Evolutionary conservation across 2,888 invertebrate genomes (phyloP).

Genomic region (Ctena decussata): DNA sequence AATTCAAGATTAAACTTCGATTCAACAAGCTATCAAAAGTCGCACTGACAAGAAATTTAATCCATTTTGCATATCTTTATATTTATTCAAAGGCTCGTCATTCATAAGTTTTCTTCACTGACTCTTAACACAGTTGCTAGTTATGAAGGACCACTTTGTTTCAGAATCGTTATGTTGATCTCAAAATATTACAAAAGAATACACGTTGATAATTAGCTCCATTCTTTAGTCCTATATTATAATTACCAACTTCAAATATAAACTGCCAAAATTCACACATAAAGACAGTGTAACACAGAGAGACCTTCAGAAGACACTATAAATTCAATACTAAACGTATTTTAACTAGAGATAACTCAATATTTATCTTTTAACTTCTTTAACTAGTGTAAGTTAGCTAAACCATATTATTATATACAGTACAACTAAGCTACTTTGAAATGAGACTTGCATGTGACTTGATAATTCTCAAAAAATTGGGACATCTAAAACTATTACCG

Average conservation of each 20-base stretch:
- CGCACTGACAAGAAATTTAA: not conserved
- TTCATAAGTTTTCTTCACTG: too few relatives aligned
- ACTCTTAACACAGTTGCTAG: not conserved
- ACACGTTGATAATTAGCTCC: slow-evolving; percentile 11
- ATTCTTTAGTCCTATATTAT: slow-evolving; percentile 1
- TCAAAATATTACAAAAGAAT: not conserved
- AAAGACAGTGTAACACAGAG: not conserved
- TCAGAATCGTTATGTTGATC: not conserved
- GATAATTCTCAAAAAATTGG: too few relatives aligned
- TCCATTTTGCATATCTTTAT: not conserved
- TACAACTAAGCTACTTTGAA: slow-evolving; percentile 1
- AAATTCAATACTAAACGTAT: not conserved
- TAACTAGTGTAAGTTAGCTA: too few relatives aligned
- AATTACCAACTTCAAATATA: slow-evolving; percentile 1
- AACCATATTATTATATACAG: not conserved
- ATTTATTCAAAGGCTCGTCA: too few relatives aligned
- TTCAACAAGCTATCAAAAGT: not conserved
- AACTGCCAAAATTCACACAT: slow-evolving; percentile 8
- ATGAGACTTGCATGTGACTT: too few relatives aligned
- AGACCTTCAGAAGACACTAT: not conserved
- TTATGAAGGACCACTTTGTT: not conserved
- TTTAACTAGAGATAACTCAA: not conserved
- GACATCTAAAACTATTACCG: too few relatives aligned
- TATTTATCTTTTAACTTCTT: not conserved
- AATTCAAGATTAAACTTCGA: not conserved